Percentiles rank a stretch among this genome's conserved stretches.
These are phyloP conservation scores for Sylvicola cinctus DNA, from an alignment of 2,888 invertebrate genomes.

Conservation along the genomic window DNA sequence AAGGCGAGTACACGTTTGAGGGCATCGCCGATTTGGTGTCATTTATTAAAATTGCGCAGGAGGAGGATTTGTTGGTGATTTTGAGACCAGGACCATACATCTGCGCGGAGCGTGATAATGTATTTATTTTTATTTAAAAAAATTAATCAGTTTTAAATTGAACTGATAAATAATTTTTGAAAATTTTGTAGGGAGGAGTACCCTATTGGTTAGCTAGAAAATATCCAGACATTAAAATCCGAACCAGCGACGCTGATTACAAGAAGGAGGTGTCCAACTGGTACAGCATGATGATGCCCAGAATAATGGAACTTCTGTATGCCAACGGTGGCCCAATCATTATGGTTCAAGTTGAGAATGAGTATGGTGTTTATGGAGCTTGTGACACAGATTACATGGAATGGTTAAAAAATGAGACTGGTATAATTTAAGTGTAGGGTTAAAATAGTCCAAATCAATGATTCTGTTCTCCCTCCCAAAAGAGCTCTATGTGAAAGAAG, in stretches of 20 bases:
- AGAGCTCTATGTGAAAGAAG: slow-evolving; percentile 7
- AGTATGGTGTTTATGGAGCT: slow-evolving; percentile 61
- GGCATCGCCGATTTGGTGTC: slow-evolving; percentile 45
- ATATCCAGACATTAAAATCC: slow-evolving; percentile 36
- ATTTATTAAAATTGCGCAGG: slow-evolving; percentile 51
- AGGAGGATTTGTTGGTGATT: slow-evolving; percentile 60
- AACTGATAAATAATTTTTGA: background rate
- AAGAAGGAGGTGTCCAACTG: slow-evolving; percentile 29
- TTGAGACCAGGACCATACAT: slow-evolving; percentile 80
- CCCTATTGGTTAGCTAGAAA: slow-evolving; percentile 48
- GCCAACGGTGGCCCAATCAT: slow-evolving; percentile 69
- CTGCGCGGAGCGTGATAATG: slow-evolving; percentile 71
- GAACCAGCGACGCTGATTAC: slow-evolving; percentile 42
- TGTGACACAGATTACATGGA: slow-evolving; percentile 48
- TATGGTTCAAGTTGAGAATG: slow-evolving; percentile 76
- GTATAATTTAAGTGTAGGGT: no score
- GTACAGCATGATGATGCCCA: slow-evolving; percentile 30
- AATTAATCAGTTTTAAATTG: no score
- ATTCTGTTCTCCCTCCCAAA: no score
- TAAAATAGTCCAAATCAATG: no score
- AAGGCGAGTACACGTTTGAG: slow-evolving; percentile 37
- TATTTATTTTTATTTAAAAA: slow-evolving; percentile 11
- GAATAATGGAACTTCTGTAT: slow-evolving; percentile 26
- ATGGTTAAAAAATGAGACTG: slow-evolving; percentile 42
- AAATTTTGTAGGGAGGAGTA: slow-evolving; percentile 43